Evolutionary conservation across 2,888 invertebrate species (phyloP).

Genomic region (Metacarcinus magister): DNA sequence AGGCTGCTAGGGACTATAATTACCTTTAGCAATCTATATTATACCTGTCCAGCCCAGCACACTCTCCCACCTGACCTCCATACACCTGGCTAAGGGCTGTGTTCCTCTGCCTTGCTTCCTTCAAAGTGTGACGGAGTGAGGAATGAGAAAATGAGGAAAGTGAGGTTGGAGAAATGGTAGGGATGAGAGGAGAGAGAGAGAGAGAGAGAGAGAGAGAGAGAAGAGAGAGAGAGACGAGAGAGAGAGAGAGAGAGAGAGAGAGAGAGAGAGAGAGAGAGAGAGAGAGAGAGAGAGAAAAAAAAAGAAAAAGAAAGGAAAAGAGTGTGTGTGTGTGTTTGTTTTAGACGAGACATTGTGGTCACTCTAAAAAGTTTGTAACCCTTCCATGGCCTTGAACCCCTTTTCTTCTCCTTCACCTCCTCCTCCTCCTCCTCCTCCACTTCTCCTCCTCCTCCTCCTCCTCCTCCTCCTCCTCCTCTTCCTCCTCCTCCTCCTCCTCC

Average conservation of each 20-base stretch:
- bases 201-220: too few species aligned
- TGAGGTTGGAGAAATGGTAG: too few species aligned
- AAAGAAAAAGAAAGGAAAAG: too few species aligned
- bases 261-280: too few species aligned
- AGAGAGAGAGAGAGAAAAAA: too few species aligned
- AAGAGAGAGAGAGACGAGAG: neutral
- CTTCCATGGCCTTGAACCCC: too few species aligned
- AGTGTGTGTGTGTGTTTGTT: neutral
- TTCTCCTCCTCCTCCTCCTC: neutral
- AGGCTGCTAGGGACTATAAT: neutral
- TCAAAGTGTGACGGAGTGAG: too few species aligned
- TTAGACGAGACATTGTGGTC: neutral
- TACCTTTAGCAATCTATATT: neutral
- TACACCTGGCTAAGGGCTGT: too few species aligned
- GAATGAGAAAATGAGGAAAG: too few species aligned
- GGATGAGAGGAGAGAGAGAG: too few species aligned
- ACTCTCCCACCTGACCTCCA: neutral
- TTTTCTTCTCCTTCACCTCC: too few species aligned
- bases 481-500: constrained; percentile 1
- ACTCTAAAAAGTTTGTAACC: neutral
- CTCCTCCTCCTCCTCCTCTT: neutral
- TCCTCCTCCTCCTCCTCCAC: neutral
- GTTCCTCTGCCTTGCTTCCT: too few species aligned
- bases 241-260: neutral
- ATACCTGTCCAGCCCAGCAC: neutral